phyloP scores from a whole-genome alignment of 2,113 vertebrate species.

The Ptychochromis oligacanthus region DNA sequence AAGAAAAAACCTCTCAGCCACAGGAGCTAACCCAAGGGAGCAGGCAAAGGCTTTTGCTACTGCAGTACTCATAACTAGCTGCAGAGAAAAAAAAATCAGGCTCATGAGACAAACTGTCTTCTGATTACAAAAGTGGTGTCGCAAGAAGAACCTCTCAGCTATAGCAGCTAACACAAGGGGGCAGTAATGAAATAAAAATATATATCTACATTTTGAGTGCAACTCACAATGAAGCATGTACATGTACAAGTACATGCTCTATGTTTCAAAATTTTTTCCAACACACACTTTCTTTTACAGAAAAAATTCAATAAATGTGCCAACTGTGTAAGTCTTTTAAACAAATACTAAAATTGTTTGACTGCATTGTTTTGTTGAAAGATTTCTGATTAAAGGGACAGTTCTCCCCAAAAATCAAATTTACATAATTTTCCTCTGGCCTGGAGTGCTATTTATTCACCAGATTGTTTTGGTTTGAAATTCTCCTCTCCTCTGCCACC shows the following conservation, averaged over 20 bases:
- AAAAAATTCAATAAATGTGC: background rate
- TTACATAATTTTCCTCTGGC: background rate
- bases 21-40: slow-evolving; percentile 27
- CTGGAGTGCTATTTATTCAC: background rate
- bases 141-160: background rate
- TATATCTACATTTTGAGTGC: background rate
- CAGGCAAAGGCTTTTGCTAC: background rate
- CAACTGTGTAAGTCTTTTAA: too few species aligned
- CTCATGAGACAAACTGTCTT: background rate
- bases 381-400: background rate
- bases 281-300: background rate
- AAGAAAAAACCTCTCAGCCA: background rate
- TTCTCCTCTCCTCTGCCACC: too few species aligned
- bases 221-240: background rate
- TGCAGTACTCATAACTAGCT: background rate
- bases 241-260: background rate
- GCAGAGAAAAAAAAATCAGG: too few species aligned
- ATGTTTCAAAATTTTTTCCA: background rate
- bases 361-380: background rate
- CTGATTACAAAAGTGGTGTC: background rate
- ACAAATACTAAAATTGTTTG: background rate
- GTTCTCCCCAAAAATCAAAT: background rate
- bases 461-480: background rate
- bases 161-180: background rate
- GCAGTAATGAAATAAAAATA: background rate